Evolutionary conservation across 2,113 vertebrate genomes (phyloP).

Genomic region (Trematocara variabile): DNA sequence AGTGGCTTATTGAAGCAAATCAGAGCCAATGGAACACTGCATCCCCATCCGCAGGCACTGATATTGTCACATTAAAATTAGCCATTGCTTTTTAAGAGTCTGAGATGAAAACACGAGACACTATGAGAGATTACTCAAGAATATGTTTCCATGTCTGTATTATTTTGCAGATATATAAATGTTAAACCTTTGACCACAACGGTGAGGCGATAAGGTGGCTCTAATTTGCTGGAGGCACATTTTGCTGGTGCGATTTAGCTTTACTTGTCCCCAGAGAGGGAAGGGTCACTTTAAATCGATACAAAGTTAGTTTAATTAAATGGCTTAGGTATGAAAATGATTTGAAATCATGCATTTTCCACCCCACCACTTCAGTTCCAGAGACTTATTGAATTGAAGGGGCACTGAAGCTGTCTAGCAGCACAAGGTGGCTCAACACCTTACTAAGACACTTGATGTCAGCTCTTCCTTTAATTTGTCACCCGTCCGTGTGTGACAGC

Average conservation of each 20-base stretch:
- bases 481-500: constrained; percentile 28
- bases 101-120: neutral
- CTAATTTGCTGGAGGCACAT: neutral
- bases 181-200: neutral
- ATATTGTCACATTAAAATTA: neutral
- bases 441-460: neutral
- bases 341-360: neutral
- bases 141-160: neutral
- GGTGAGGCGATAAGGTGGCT: neutral
- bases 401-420: neutral
- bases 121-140: neutral
- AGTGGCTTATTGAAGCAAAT: neutral
- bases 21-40: neutral
- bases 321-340: neutral
- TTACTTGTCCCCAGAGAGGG: neutral
- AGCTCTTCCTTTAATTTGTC: neutral
- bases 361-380: neutral
- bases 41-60: neutral
- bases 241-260: neutral
- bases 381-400: neutral
- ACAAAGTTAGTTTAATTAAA: neutral
- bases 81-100: neutral
- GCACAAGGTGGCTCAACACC: neutral
- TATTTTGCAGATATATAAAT: neutral
- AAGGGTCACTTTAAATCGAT: neutral